Base-by-base conservation (phyloP, 2,888 invertebrate species). In the Lasioglossum calceatum region DNA sequence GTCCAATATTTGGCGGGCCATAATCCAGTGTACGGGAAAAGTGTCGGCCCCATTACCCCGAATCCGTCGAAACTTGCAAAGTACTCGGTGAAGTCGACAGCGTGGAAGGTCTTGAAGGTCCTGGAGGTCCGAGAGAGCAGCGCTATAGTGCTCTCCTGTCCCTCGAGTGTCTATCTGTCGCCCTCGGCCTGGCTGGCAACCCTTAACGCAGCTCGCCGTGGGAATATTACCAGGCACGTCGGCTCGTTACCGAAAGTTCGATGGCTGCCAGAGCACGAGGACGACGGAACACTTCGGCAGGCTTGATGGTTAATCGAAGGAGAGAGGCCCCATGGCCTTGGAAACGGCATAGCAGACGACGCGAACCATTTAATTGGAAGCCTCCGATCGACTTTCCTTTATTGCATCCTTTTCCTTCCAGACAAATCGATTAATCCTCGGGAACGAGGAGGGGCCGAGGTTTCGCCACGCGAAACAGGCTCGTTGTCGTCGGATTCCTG, bases 161-260 rank as follows among this genome's bases (percentile, higher is more conserved):
- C 44, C 83, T 77, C 72, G 84, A 77, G 76, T 73, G 36, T 78
- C 58, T 32, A 23, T 47, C n/a, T 1, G 64, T 23, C n/a, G 23
- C 42, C 80, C 44, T 75, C 50, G 50, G 27, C 71, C 54, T 54
- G 54, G 54, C 44, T n/a, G 61, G 39, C 79, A 71, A 50, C 77
- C 82, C 72, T 74, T 64, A 75, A 44, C 50, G 50, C 47, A 32
- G 61, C 32, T 79, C 85, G 83, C 79, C 89, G 89, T 92, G 91
- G 90, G 92, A 92, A 92, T 92, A 88, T 90, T 87, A 88, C 82
- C 88, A 82, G 87, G 80, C 79, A 90, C 82, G 77, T 86, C 73
- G 80, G 79, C 90, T 91, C 89, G 91, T 92, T 91, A 92, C 89
- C 58, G 88, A 88, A 87, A 89, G 85, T 90, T 88, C 82, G 86